Conservation (phyloP, 2,797 vertebrate genomes). For the Sorex maritimensis region DNA sequence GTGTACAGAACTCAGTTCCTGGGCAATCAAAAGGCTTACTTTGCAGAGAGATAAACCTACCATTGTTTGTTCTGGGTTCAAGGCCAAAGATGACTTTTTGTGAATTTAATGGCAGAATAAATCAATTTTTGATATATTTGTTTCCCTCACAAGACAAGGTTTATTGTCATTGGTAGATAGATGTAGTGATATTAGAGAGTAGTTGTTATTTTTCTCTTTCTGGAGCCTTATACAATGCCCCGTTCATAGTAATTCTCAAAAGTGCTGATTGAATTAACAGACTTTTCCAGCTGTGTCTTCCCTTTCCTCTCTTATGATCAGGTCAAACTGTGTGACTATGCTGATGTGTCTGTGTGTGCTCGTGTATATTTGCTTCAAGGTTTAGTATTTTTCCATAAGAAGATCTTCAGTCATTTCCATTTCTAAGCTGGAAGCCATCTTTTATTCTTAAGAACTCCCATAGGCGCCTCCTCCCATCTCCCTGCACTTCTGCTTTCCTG, state of each 20-base stretch:
- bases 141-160: conserved; percentile 28
- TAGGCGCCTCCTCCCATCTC: conserved; percentile 1
- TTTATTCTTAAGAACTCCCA: conserved; percentile 10
- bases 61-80: background rate
- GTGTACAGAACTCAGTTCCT: background rate
- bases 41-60: background rate
- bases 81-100: background rate
- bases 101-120: conserved; percentile 33
- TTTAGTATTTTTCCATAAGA: background rate
- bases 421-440: background rate
- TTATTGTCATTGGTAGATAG: background rate
- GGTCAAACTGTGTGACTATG: background rate
- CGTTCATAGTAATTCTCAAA: conserved; percentile 14
- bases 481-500: background rate
- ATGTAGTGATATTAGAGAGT: background rate
- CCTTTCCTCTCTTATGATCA: conserved; percentile 38
- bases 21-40: background rate
- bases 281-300: background rate
- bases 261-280: background rate
- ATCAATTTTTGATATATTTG: background rate
- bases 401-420: conserved; percentile 6
- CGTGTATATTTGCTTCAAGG: background rate
- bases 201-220: conserved; percentile 7
- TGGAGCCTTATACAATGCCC: background rate
- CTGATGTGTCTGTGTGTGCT: background rate